Evolutionary conservation across 2,113 vertebrate species (phyloP).

Genomic region (Paradisaea rubra): DNA sequence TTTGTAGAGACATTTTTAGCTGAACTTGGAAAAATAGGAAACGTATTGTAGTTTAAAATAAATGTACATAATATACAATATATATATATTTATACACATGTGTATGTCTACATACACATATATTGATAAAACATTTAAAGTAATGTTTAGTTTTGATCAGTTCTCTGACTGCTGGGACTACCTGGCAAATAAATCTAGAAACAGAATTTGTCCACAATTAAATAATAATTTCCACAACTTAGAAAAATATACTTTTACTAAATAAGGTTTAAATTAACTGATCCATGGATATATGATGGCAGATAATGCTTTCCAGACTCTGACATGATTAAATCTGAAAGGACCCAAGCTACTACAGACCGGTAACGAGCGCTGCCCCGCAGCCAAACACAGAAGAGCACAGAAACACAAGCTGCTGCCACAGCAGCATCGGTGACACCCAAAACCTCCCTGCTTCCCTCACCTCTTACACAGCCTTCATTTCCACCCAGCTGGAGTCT

Average conservation of each 20-base stretch:
- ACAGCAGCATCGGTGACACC: neutral
- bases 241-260: constrained; percentile 77
- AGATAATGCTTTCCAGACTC: neutral
- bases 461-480: neutral
- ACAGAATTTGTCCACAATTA: constrained; percentile 57
- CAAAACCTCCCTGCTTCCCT: neutral
- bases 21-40: constrained; percentile 75
- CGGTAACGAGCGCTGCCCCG: fast-evolving
- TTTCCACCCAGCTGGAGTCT: neutral
- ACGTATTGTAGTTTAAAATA: constrained; percentile 73
- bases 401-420: neutral
- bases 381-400: constrained; percentile 7
- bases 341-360: neutral
- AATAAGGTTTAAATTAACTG: constrained; percentile 65
- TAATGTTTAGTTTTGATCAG: constrained; percentile 65
- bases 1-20: constrained; percentile 65
- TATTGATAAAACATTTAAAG: constrained; percentile 61
- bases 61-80: constrained; percentile 78
- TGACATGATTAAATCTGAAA: neutral
- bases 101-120: constrained; percentile 61
- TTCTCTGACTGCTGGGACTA: constrained; percentile 61
- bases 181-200: constrained; percentile 67
- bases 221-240: constrained; percentile 71
- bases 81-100: constrained; percentile 69
- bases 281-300: constrained; percentile 11